A percentile compares a stretch with the other conserved stretches of the same genome.
Conservation (phyloP, 2,888 invertebrate genomes). For the Cryptophagus acutangulus region DNA sequence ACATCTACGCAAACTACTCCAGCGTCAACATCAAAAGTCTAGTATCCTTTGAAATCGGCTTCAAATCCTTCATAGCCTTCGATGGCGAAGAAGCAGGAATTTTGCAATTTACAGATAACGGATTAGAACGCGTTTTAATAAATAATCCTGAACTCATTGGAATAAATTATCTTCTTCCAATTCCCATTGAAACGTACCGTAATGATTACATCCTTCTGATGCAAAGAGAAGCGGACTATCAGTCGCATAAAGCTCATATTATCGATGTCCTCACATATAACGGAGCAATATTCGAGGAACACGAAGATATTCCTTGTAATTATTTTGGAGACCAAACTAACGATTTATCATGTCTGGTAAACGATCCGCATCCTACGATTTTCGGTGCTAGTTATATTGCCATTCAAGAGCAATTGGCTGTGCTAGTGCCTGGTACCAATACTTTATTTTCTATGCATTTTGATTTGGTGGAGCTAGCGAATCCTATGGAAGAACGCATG, state of each 20-base stretch:
- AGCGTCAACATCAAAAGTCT: slow-evolving; percentile 33
- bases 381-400: slow-evolving; percentile 34
- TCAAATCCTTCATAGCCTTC: slow-evolving; percentile 42
- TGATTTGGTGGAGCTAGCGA: slow-evolving; percentile 31
- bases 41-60: slow-evolving; percentile 41
- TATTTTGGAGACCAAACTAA: slow-evolving; percentile 35
- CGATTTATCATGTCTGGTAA: slow-evolving; percentile 38
- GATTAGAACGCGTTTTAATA: slow-evolving; percentile 29
- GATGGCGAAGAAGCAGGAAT: slow-evolving; percentile 41
- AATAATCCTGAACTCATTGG: slow-evolving; percentile 34
- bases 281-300: slow-evolving; percentile 40
- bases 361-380: slow-evolving; percentile 31
- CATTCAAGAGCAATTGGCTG: slow-evolving; percentile 35
- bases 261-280: slow-evolving; percentile 41
- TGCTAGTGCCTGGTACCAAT: slow-evolving; percentile 36
- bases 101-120: slow-evolving; percentile 35
- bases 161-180: slow-evolving; percentile 39
- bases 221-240: slow-evolving; percentile 40
- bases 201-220: slow-evolving; percentile 48
- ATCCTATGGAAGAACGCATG: slow-evolving; percentile 37
- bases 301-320: slow-evolving; percentile 42
- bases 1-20: slow-evolving; percentile 17
- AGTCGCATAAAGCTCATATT: slow-evolving; percentile 32
- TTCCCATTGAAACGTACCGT: slow-evolving; percentile 46
- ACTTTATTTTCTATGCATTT: slow-evolving; percentile 37